Percentiles rank a stretch among this genome's conserved stretches.
These are phyloP conservation scores for Spermophilus dauricus DNA, from an alignment of 2,113 vertebrate species.

Conservation along the genomic window DNA sequence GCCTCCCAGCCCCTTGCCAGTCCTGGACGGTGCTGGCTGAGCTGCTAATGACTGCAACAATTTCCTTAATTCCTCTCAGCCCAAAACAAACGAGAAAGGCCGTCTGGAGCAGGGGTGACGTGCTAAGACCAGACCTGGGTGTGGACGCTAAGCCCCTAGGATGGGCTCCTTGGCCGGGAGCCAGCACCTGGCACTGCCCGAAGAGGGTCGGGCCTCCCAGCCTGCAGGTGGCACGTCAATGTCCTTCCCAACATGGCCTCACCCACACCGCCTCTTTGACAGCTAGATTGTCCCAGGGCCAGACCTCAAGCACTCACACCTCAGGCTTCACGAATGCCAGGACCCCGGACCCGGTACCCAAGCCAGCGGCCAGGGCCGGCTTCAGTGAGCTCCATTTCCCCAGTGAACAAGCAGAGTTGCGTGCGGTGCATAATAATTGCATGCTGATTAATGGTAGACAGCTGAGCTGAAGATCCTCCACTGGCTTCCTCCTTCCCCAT, in stretches of 20 bases:
- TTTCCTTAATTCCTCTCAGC: slow-evolving; percentile 37
- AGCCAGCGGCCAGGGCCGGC: not conserved
- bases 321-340: not conserved
- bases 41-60: not conserved
- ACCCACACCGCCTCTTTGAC: not conserved
- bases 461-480: not conserved
- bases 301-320: rapidly evolving
- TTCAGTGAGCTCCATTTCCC: not conserved
- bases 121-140: not conserved
- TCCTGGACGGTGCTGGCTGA: not conserved
- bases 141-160: not conserved
- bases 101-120: not conserved
- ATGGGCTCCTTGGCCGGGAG: not conserved
- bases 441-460: not conserved
- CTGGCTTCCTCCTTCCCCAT: slow-evolving; percentile 50
- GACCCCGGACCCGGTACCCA: not conserved
- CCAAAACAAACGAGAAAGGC: not conserved
- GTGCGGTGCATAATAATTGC: rapidly evolving
- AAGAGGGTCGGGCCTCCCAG: not conserved
- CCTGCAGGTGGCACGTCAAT: rapidly evolving
- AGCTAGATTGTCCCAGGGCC: not conserved
- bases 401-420: rapidly evolving
- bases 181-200: not conserved
- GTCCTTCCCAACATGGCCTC: not conserved
- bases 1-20: not conserved